These are phyloP conservation scores for Picus viridis DNA, from an alignment of 2,797 vertebrate species.

Conservation along the genomic window DNA sequence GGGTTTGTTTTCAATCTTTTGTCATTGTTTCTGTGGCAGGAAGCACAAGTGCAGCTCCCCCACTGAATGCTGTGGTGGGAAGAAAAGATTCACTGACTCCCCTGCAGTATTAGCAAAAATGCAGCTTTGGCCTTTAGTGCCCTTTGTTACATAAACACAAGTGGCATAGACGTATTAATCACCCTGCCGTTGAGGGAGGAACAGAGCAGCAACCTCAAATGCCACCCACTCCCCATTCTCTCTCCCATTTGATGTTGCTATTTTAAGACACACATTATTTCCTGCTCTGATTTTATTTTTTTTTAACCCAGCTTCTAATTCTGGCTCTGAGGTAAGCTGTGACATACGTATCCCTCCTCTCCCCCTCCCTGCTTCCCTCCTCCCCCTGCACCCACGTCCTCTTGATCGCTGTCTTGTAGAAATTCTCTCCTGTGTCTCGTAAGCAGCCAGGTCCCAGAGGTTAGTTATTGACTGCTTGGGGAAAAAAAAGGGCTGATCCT, in stretches of 20 bases:
- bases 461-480: neutral
- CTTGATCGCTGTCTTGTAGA: conserved; percentile 26
- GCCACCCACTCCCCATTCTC: conserved; percentile 78
- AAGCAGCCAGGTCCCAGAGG: neutral
- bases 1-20: neutral
- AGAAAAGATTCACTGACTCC: conserved; percentile 46
- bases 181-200: conserved; percentile 75
- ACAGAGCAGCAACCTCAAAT: conserved; percentile 74
- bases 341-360: conserved; percentile 82
- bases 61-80: conserved; percentile 49
- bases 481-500: neutral
- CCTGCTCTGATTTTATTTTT: conserved; percentile 88
- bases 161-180: conserved; percentile 69
- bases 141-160: conserved; percentile 70
- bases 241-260: conserved; percentile 80
- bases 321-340: conserved; percentile 92
- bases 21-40: conserved; percentile 44
- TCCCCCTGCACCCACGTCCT: conserved; percentile 55
- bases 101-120: conserved; percentile 56
- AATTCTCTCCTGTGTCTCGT: neutral
- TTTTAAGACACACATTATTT: conserved; percentile 86
- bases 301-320: conserved; percentile 88
- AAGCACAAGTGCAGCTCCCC: conserved; percentile 38
- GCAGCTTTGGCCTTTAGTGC: conserved; percentile 64
- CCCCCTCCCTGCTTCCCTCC: conserved; percentile 50